Base-by-base conservation (phyloP, 2,888 invertebrate species). In the Nesidiocoris tenuis region DNA sequence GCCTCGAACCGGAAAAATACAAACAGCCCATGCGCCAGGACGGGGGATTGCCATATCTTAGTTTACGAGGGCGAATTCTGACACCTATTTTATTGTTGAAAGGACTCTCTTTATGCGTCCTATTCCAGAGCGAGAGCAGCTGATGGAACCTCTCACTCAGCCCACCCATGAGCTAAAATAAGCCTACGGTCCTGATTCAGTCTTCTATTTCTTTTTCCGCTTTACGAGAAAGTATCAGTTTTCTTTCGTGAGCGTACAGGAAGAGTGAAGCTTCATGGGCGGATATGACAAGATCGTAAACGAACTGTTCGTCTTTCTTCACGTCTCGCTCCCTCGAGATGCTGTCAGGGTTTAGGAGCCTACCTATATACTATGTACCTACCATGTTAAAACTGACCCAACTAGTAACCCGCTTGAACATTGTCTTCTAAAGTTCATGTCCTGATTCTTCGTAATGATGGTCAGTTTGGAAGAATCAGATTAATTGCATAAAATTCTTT, bases 211-310 rank as follows among this genome's bases (percentile, higher is more conserved):
- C 56, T 21, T 39, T n/a, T 25, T 39, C 39, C 22, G 55, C 19
- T 67, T 39, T 39, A 39, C 39, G 39, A 39, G 39, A 12, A 39
- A 39, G 67, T 39, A 67, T 67, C 67, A 67, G 56, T 67, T 67
- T 67, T 67, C 67, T 67, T 18, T 67, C 22, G 67, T n/a, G 21
- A 39, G 54, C n/a, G 64, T 18, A 65, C 65, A 5, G 19, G 1
- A 5, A 2, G 19, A 21, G 21, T 16, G 3, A 12, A 39, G 17
- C 25, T 65, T 39, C 25, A 23, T 23, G 24, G 22, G 64, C 1
- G 25, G n/a, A 1, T 7, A n/a, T 19, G 39, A 39, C 65, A 12
- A 24, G 25, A 39, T 17, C n/a, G 65, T 65, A 64, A 64, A 24
- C 25, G 64, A 25, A 25, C 64, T n/a, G 5, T 64, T 22, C 54